Base-by-base conservation (phyloP, 2,113 vertebrate genomes). In the Leiothrix lutea region DNA sequence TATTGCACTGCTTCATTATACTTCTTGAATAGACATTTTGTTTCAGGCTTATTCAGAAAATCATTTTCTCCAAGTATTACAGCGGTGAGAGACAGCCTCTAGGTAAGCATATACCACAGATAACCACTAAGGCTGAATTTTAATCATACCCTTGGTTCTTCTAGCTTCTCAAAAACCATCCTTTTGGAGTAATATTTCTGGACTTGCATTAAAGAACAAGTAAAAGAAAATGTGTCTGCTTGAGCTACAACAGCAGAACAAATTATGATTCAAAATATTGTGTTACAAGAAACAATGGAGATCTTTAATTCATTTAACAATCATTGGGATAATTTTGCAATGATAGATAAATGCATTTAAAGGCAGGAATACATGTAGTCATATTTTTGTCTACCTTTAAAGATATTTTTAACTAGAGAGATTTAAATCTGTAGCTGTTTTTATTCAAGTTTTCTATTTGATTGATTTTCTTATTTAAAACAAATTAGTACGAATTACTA, bases 41-140 rank as follows among this genome's bases (percentile, higher is more conserved):
- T 93, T 90, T 67, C 67, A 86, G n/a, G 26, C 31, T 88, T 75
- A 64, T 80, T 90, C 48, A 88, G 48, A 83, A 94, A 89, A 86
- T 53, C 3, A 36, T 64, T 80, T 91, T 77, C 71, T 80, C 56
- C 20, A 44, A n/a, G 36, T 77, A 69, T 69, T 73, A 40, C 9
- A 64, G 17, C 14, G 65, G 20, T 35, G 44, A 77, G 40, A 28
- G 40, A 75, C 8, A 80, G 17, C 18, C 19, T n/a, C 26, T 40
- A 57, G 62, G 45, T 73, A 82, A 88, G 13, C 22, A 56, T 31
- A 66, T n/a, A 51, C 28, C 35, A 71, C 23, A 74, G 51, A 47
- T 40, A 90, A 75, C 38, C 12, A 88, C 35, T 23, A 74, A 65
- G 19, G 33, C 29, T 0, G 3, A 36, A 35, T 74, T 81, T 58